Conservation (phyloP, 2,888 invertebrate species). For the Rotaria macrura region DNA sequence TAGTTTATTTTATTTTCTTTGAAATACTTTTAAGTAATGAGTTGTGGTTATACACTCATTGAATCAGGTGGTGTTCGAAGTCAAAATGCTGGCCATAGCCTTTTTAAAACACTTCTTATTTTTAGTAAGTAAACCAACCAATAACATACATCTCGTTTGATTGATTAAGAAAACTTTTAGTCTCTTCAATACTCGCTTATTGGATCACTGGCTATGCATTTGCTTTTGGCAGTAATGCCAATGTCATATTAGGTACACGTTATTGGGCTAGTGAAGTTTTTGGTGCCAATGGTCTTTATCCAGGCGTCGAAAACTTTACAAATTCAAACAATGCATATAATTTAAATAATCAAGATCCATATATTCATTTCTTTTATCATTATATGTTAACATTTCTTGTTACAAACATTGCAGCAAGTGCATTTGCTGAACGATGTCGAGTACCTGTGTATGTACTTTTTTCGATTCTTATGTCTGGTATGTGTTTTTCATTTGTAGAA, state of each 20-base stretch:
- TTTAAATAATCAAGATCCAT: conserved; percentile 22
- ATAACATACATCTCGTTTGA: background rate
- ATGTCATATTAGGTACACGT: background rate
- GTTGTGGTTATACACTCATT: conserved; percentile 19
- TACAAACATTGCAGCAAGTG: conserved; percentile 19
- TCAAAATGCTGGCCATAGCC: conserved; percentile 20
- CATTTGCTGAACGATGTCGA: conserved; percentile 21
- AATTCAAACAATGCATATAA: background rate
- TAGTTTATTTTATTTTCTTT: too few relatives aligned
- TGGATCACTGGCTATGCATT: conserved; percentile 17
- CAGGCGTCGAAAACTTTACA: background rate
- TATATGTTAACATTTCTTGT: conserved; percentile 13
- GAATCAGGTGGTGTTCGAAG: conserved; percentile 17
- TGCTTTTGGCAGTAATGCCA: background rate
- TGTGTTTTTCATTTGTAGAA: background rate
- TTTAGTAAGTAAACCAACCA: background rate
- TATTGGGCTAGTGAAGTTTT: background rate
- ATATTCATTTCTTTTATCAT: conserved; percentile 6
- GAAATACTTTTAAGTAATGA: background rate
- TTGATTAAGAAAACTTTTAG: background rate
- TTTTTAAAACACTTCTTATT: background rate
- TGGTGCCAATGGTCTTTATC: background rate
- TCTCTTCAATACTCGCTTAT: background rate
- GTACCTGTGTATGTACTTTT: background rate
- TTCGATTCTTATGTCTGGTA: conserved; percentile 3